Evolutionary conservation across 1,140 invertebrate species (phyloP), one percentile per base, ranked within the genome.

Genomic region (Danaus melanippus): DNA sequence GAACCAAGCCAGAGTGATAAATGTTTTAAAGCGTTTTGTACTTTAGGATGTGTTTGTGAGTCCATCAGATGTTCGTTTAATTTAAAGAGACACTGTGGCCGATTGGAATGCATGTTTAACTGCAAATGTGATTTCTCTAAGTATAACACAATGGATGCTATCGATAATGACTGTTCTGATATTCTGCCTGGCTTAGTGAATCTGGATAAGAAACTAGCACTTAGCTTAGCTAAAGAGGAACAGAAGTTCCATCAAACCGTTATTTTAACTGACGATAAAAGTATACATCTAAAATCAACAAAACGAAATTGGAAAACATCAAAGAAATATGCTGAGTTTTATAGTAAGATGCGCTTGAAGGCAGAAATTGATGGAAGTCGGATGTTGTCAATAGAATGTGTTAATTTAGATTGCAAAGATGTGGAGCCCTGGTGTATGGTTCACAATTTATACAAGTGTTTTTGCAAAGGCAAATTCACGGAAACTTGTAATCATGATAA

Each of bases 241-340:
- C 69, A 86, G 64, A 86, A 86, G 63, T 83, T 86, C 66, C 80
- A 79, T 66, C 83, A 86, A 66, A 84, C 81, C 53, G 79, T 84
- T 44, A 67, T 84, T 21, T 50, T 84, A 40, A 71, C 71, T 12
- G 70, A 75, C 9, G 72, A 82, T 51, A 78, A 78, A 62, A 82
- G 73, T 62, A 84, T 86, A 47, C 51, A 84, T 42, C 64, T 84
- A 42, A 82, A 82, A 57, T 64, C 70, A 15, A 59, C 67, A 52
- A 76, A 66, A 63, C 69, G 83, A 59, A 73, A 79, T 64, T 73
- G 66, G 64, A 80, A 82, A 77, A 45, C 70, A 15, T 69, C 79
- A 40, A 74, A 79, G 66, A 80, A 74, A 59, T 86, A 82, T 61
- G 70, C 64, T 7, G 77, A 79, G 32, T 84, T 79, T 67, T 79